phyloP scores from a whole-genome alignment of 2,113 vertebrate species.

The Ploceus nigricollis region DNA sequence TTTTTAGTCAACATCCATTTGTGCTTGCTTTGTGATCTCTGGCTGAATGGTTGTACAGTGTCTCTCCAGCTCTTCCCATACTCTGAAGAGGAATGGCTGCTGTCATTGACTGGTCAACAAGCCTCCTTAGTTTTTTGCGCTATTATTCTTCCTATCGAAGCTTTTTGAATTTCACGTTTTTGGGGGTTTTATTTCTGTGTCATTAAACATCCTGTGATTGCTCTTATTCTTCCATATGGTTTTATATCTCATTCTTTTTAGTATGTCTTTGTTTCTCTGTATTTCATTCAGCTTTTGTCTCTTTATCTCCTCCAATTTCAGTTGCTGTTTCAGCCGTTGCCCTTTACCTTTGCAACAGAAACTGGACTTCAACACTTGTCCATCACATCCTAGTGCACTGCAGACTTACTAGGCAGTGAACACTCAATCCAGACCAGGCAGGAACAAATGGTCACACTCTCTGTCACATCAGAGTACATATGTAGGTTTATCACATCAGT shows the following conservation, averaged over 20 bases:
- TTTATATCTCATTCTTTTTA: conserved; percentile 23
- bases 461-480: not conserved
- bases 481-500: not conserved
- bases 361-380: not conserved
- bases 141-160: not conserved
- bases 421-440: not conserved
- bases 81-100: not conserved
- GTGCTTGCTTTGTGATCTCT: conserved; percentile 28
- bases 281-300: conserved; percentile 19
- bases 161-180: not conserved
- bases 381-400: not conserved
- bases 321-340: conserved; percentile 8
- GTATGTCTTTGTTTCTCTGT: not conserved
- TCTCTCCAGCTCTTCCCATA: not conserved
- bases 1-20: conserved; percentile 2
- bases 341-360: not conserved
- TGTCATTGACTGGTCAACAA: not conserved
- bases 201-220: not conserved
- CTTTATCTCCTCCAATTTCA: not conserved
- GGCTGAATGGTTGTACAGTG: not conserved
- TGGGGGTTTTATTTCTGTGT: not conserved
- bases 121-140: not conserved
- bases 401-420: not conserved
- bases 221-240: not conserved
- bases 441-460: not conserved